Conservation (phyloP, 1,140 invertebrate species). For the Manduca sexta region DNA sequence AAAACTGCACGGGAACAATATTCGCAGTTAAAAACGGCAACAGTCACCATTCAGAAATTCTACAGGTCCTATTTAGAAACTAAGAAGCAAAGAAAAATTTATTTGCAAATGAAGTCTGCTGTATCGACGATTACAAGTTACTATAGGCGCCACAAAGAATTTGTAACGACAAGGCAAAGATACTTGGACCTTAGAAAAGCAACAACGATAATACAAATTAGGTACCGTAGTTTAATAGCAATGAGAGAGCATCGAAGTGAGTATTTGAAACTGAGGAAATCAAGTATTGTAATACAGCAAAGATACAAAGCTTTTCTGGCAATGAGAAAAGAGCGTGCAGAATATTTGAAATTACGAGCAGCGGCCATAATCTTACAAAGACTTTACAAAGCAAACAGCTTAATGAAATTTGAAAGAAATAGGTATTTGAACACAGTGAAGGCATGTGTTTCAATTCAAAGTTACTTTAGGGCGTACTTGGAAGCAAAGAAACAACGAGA, state of each 20-base stretch:
- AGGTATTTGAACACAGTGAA: conserved; percentile 22
- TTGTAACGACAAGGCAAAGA: conserved; percentile 28
- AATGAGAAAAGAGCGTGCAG: conserved; percentile 27
- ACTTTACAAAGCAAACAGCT: conserved; percentile 42
- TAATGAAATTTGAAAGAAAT: conserved; percentile 29
- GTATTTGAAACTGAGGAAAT: conserved; percentile 53
- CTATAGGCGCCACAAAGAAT: conserved; percentile 50
- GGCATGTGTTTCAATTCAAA: conserved; percentile 27
- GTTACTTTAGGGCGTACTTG: conserved; percentile 24
- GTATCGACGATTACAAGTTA: conserved; percentile 45
- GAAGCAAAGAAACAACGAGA: too few species aligned
- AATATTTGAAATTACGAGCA: conserved; percentile 13
- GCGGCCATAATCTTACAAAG: conserved; percentile 21
- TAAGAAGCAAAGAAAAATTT: conserved; percentile 47
- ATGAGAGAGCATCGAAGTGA: conserved; percentile 37
- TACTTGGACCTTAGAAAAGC: conserved; percentile 53
- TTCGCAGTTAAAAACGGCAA: conserved; percentile 34
- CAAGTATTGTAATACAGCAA: conserved; percentile 67
- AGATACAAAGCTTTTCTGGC: conserved; percentile 62
- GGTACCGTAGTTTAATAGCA: conserved; percentile 57
- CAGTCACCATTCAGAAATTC: conserved; percentile 60
- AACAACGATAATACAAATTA: conserved; percentile 46
- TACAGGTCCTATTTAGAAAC: conserved; percentile 61
- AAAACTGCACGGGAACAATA: conserved; percentile 41
- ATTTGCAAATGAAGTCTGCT: conserved; percentile 43